phyloP scores from a whole-genome alignment of 2,113 vertebrate species.

The Symphodus melops region DNA sequence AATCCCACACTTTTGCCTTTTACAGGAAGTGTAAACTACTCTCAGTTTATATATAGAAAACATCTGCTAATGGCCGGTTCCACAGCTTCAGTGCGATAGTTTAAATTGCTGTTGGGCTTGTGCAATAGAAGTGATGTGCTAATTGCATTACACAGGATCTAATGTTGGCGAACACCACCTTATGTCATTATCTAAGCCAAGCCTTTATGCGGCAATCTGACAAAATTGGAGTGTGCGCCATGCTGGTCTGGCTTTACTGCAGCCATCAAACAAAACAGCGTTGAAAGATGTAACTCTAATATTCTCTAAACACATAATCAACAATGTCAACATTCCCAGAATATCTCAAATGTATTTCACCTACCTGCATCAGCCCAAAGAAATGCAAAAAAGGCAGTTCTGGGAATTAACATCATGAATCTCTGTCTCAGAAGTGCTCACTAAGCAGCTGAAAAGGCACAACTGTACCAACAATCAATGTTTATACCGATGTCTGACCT shows the following conservation, averaged over 20 bases:
- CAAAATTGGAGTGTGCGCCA: constrained; percentile 11
- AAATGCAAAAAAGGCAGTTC: background rate
- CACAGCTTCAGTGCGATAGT: constrained; percentile 18
- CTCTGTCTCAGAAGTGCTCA: constrained; percentile 36
- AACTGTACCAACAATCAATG: constrained; percentile 58
- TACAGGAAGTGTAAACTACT: constrained; percentile 21
- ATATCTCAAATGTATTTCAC: constrained; percentile 23
- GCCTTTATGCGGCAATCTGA: constrained; percentile 10
- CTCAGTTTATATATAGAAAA: constrained; percentile 43
- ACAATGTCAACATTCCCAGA: constrained; percentile 17
- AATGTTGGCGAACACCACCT: constrained; percentile 31
- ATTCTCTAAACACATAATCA: background rate
- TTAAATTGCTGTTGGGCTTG: constrained; percentile 3
- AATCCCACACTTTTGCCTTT: constrained; percentile 42
- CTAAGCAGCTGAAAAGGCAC: constrained; percentile 55
- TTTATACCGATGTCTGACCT: constrained; percentile 58
- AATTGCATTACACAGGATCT: constrained; percentile 21
- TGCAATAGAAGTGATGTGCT: constrained; percentile 3
- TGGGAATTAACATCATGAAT: background rate
- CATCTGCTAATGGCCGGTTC: constrained; percentile 34
- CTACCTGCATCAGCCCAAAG: background rate
- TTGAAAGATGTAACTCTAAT: background rate
- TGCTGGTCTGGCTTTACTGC: background rate
- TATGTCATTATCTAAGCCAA: constrained; percentile 21
- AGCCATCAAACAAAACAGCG: constrained; percentile 3